Evolutionary conservation across 30 jellyfish, hydroid and myxozoan genomes (phyloP).

Genomic region (Morbakka virulenta): DNA sequence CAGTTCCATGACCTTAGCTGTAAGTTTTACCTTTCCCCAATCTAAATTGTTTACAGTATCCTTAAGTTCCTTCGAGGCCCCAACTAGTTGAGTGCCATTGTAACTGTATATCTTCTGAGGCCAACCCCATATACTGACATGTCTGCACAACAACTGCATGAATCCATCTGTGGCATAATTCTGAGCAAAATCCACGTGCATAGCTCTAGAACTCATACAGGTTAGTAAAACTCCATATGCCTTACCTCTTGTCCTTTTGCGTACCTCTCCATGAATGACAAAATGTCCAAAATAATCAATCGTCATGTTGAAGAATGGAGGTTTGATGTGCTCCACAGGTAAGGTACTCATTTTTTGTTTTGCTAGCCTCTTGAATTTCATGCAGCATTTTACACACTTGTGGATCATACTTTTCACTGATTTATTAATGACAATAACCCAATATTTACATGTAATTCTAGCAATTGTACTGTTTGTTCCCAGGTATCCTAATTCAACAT

Average conservation of each 20-base stretch:
- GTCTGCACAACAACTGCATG: not conserved
- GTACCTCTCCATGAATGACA: not conserved
- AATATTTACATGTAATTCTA: not conserved
- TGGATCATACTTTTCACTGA: not conserved
- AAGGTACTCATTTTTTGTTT: not conserved
- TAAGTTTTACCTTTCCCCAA: not conserved
- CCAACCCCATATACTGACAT: not conserved
- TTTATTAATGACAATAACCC: not conserved
- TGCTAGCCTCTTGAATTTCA: not conserved
- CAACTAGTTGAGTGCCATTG: not conserved
- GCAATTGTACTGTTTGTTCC: not conserved
- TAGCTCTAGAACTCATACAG: not conserved
- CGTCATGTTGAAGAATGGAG: not conserved
- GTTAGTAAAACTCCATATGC: not conserved
- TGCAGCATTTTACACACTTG: not conserved
- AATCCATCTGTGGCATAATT: not conserved
- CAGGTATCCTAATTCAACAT: not conserved
- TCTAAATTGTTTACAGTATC: not conserved
- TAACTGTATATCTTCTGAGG: not conserved
- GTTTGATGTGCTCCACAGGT: not conserved
- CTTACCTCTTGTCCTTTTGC: not conserved
- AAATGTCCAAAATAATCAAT: not conserved
- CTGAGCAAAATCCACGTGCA: not conserved
- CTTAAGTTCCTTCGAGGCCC: not conserved
- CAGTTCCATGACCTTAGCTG: not conserved